These are phyloP conservation scores for Etheostoma nigrum DNA, from an alignment of 2,797 vertebrate genomes.

Conservation along the genomic window DNA sequence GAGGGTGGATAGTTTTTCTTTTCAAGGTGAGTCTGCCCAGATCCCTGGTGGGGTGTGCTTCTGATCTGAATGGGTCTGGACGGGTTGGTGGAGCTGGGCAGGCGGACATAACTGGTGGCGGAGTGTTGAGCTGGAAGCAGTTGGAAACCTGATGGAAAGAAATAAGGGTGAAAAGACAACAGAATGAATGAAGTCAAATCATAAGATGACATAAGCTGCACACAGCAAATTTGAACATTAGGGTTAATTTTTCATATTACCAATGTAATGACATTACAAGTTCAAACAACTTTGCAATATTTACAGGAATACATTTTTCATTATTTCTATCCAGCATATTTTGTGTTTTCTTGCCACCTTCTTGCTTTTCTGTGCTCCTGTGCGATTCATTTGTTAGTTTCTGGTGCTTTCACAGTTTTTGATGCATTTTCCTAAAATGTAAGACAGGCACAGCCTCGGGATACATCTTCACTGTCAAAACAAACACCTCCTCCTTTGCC, in stretches of 20 bases:
- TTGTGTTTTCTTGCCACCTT: neutral
- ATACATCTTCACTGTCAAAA: neutral
- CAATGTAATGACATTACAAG: neutral
- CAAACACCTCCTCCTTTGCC: neutral
- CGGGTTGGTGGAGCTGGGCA: slow-evolving; percentile 31
- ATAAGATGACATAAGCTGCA: neutral
- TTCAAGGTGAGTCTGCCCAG: slow-evolving; percentile 55
- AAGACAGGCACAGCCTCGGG: neutral
- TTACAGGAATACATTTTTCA: neutral
- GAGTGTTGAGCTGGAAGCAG: slow-evolving; percentile 73
- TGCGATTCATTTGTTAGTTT: neutral
- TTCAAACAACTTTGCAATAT: neutral
- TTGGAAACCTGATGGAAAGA: slow-evolving; percentile 50
- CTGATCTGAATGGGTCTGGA: slow-evolving; percentile 66
- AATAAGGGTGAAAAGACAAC: neutral
- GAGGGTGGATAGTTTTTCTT: fast-evolving
- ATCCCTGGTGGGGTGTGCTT: slow-evolving; percentile 40
- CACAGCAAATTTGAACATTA: neutral
- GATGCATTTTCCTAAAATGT: too few relatives aligned
- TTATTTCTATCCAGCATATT: neutral
- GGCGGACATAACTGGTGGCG: slow-evolving; percentile 72
- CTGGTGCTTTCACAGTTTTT: neutral
- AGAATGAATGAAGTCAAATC: neutral
- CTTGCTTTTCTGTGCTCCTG: neutral
- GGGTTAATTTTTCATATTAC: neutral